phyloP scores from a whole-genome alignment of 2,113 vertebrate species.

The Callocephalon fimbriatum region DNA sequence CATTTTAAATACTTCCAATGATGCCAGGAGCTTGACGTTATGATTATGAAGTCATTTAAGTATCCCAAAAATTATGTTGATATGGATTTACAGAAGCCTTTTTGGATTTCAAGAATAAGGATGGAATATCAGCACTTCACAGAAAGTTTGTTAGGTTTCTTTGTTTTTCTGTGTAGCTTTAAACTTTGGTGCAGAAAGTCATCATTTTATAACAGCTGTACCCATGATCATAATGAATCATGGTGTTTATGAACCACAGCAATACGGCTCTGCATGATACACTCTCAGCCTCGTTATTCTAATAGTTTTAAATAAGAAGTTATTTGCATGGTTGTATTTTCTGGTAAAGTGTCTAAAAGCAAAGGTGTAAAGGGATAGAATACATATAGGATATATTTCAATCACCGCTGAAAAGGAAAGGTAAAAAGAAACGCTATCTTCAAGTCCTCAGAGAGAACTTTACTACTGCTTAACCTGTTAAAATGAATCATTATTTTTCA shows the following conservation, averaged over 20 bases:
- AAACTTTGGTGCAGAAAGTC: neutral
- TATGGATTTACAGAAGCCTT: neutral
- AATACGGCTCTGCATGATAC: neutral
- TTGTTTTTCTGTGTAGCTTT: neutral
- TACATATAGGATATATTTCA: neutral
- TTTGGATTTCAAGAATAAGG: neutral
- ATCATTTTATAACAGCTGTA: neutral
- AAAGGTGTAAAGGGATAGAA: neutral
- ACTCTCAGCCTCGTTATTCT: neutral
- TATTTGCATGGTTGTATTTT: neutral
- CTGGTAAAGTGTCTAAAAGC: neutral
- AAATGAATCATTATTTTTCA: neutral
- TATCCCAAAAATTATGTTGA: neutral
- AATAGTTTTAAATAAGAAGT: neutral
- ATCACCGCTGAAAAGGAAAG: neutral
- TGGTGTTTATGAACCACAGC: neutral
- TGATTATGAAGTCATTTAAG: neutral
- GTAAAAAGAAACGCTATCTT: neutral
- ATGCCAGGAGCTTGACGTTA: neutral
- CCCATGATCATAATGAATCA: neutral
- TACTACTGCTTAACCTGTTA: neutral
- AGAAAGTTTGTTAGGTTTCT: neutral
- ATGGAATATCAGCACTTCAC: neutral
- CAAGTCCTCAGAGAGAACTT: neutral
- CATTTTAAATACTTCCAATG: neutral